Evolutionary conservation across 2,888 invertebrate species (phyloP).

Genomic region (Euphydryas editha): DNA sequence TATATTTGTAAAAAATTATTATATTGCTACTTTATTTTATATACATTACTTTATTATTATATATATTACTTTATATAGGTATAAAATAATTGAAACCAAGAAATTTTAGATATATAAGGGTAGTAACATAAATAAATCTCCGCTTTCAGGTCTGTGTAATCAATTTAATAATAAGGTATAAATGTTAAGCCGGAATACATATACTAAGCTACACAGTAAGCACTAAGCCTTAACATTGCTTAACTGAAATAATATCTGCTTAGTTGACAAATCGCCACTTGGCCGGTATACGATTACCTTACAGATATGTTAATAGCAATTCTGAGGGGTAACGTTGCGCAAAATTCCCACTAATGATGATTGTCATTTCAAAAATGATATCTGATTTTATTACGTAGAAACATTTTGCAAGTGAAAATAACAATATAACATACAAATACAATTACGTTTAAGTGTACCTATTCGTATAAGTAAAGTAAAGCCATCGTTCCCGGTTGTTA

Average conservation of each 20-base stretch:
- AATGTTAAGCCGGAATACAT: not conserved
- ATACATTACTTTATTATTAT: no score
- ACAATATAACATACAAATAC: not conserved
- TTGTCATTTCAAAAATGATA: constrained; percentile 34
- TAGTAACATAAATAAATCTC: no score
- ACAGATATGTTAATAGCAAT: constrained; percentile 46
- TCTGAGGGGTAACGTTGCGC: constrained; percentile 41
- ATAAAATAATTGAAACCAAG: no score
- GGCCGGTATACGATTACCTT: constrained; percentile 48
- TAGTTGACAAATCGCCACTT: constrained; percentile 58
- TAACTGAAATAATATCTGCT: constrained; percentile 45
- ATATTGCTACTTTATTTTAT: no score
- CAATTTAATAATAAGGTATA: no score
- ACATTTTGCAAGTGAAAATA: constrained; percentile 1
- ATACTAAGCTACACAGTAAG: not conserved
- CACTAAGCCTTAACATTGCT: constrained; percentile 26
- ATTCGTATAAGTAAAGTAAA: not conserved
- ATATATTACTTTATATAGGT: no score
- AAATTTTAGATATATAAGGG: no score
- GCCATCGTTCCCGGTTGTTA: no score
- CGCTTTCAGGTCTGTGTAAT: no score
- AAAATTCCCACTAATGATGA: constrained; percentile 37
- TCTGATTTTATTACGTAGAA: constrained; percentile 26
- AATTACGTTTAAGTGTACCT: not conserved
- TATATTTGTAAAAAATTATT: no score